phyloP scores from a whole-genome alignment of 2,888 invertebrate species.

The Eubasilissa splendida region DNA sequence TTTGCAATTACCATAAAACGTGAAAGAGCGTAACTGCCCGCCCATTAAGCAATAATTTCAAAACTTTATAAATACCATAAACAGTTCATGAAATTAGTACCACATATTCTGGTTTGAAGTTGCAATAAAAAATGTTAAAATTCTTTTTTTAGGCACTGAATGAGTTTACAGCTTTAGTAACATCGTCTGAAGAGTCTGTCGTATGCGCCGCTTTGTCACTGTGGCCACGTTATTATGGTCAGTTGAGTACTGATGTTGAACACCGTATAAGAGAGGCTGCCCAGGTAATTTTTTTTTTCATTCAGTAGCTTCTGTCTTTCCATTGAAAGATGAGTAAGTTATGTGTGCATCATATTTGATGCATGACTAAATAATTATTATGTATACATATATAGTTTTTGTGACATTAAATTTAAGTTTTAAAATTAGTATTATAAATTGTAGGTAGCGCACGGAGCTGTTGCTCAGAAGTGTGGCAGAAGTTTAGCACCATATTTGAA shows the following conservation, averaged over 20 bases:
- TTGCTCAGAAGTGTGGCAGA: constrained; percentile 80
- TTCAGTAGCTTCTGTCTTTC: neutral
- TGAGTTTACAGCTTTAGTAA: constrained; percentile 83
- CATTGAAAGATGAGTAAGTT: neutral
- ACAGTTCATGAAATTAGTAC: too few species aligned
- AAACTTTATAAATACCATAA: too few species aligned
- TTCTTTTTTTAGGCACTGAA: constrained; percentile 78
- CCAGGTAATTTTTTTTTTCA: constrained; percentile 66
- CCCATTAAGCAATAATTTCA: too few species aligned
- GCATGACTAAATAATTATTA: neutral
- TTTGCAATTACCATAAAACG: too few species aligned
- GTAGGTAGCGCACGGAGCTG: constrained; percentile 79
- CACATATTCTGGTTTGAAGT: too few species aligned
- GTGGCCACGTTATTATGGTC: constrained; percentile 88
- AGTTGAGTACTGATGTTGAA: constrained; percentile 84
- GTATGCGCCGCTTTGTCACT: constrained; percentile 82
- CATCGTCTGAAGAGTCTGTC: constrained; percentile 76
- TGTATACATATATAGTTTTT: neutral
- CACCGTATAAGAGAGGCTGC: constrained; percentile 87
- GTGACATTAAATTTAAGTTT: neutral
- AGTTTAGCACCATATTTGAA: constrained; percentile 86
- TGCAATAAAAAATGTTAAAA: too few species aligned
- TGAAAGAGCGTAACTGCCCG: too few species aligned
- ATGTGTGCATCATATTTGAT: constrained; percentile 12
- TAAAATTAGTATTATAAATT: neutral